These are phyloP conservation scores for Myodes glareolus DNA, from an alignment of 2,113 vertebrate genomes.

Conservation along the genomic window DNA sequence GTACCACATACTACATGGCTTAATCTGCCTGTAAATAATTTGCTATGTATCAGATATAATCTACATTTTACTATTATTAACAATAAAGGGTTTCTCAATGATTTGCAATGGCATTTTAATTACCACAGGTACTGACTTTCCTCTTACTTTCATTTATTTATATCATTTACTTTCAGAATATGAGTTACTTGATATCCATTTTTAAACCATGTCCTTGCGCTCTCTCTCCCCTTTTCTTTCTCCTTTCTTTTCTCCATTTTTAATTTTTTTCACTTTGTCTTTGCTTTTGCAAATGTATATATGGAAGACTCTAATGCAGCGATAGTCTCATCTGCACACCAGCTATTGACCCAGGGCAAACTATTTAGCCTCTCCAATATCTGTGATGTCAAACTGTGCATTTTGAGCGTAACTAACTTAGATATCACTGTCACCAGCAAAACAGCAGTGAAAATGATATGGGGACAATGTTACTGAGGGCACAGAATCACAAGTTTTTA, in stretches of 20 bases:
- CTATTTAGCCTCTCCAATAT: not conserved
- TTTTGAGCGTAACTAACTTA: not conserved
- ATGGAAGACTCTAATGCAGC: not conserved
- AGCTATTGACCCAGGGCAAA: not conserved
- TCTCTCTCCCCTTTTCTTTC: not conserved
- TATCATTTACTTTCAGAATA: not conserved
- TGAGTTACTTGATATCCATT: not conserved
- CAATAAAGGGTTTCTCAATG: not conserved
- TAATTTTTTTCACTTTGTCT: not conserved
- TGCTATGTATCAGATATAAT: not conserved
- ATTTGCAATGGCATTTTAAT: slow-evolving; percentile 7
- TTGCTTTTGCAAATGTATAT: not conserved
- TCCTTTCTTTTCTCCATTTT: no score
- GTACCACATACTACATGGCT: not conserved
- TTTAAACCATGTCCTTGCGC: not conserved
- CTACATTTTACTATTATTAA: not conserved
- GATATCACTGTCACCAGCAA: not conserved
- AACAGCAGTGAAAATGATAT: not conserved
- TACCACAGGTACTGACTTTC: not conserved
- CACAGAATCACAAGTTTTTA: not conserved
- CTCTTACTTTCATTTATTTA: not conserved
- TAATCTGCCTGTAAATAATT: not conserved
- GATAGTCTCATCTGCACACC: not conserved
- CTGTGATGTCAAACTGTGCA: not conserved
- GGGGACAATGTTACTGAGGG: not conserved